Evolutionary conservation across 1,140 invertebrate genomes (phyloP), one percentile per base, ranked within the genome.

Genomic region (Mylabris phalerata): DNA sequence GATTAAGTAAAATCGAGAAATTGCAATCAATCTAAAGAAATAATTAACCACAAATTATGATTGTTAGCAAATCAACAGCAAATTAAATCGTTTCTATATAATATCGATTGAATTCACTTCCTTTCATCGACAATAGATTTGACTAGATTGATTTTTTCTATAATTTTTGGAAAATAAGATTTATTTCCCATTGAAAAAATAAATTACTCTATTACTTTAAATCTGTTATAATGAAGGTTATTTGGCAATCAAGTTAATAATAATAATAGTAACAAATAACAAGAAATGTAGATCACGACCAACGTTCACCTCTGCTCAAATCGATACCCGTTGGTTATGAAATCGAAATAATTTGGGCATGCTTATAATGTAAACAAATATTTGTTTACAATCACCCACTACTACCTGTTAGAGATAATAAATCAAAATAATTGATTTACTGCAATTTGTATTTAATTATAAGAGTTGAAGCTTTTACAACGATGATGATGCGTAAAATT

Each of bases 281-380:
- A 32, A 32, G 4, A 32, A 42, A 42, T 42, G 9, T 42, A 11
- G 41, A 42, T 42, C 41, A 42, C 41, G 41, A 42, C 41, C 41
- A 42, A 42, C 41, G 10, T 42, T 42, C 41, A 42, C 32, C 41
- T 42, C 9, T 42, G 3, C 41, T 19, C 19, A 19, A 11, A 42
- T 42, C 41, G 11, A 42, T 42, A 42, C 9, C 5, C 41, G 41
- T 4, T 42, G 41, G 6, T 10, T 42, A 42, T 10, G 41, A 5
- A 11, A n/a, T 42, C 48, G 55, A 48, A 55, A 55, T 25, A 50
- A 46, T 40, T 55, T 57, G 47, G 48, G 60, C 47, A 50, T 58
- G 48, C 52, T 62, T 45, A 27, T 55, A 54, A 41, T 11, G 7
- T 40, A 73, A 71, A 59, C 27, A 54, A 51, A 49, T 60, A 57